Evolutionary conservation across 2,888 invertebrate genomes (phyloP), one percentile per base, ranked within the genome.

Genomic region (Chorisops tibialis): DNA sequence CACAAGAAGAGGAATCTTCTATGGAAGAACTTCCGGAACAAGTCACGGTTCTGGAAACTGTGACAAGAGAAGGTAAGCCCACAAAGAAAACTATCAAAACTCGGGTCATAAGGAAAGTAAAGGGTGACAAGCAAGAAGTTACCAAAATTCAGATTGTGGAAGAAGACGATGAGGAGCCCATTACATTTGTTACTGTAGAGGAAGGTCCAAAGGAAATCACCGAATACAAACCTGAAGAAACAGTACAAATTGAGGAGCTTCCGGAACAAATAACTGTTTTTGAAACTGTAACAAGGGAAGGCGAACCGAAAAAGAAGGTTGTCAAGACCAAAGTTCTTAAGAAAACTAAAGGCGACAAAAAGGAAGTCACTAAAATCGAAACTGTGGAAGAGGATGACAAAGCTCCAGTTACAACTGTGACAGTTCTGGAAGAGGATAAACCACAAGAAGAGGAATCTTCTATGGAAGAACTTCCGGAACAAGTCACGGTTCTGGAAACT

Each of bases 321-420:
- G 74, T 74, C 3, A 73, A 73, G 68, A 70, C 69, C 45, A 65
- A 69, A 3, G 64, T 67, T 1, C 68, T 69, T 18, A 72, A 70
- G 59, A 73, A 70, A 61, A 66, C 65, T 4, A 67, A 67, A 43
- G 72, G 69, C 7, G 67, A 63, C 14, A 72, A 70, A 63, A 69
- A 71, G 63, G 74, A 77, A 70, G 69, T 72, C 4, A 77, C 75
- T 3, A 74, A 74, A 68, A 77, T 79, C 62, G 72, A 73, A 39
- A 78, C 78, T 0, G 69, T 75, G 4, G 74, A 78, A 61, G 75
- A 77, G 70, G 77, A 76, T 48, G 74, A 73, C 12, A 73, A 79
- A 64, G 64, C 70, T 61, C 76, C 77, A 5, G 68, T 75, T 59
- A 73, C 71, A 5, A 73, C 72, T 4, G 68, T 70, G 0, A 77